These are phyloP conservation scores for Lacanobia oleracea DNA, from an alignment of 2,888 invertebrate genomes.

Conservation along the genomic window DNA sequence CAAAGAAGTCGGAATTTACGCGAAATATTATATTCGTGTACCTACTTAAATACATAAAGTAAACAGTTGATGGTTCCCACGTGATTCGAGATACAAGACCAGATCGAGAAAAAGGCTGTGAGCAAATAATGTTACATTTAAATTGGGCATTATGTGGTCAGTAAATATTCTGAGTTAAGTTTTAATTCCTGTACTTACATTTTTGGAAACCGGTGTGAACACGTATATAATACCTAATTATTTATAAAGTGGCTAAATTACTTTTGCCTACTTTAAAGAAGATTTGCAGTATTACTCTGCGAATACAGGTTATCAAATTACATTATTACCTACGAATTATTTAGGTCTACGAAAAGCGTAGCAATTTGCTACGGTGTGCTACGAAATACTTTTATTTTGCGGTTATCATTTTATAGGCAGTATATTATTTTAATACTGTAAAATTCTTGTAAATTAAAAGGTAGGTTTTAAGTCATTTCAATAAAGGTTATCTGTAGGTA, in stretches of 20 bases:
- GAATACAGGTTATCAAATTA: background rate
- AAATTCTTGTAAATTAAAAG: background rate
- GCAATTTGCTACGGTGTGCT: constrained; percentile 14
- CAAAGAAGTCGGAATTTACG: constrained; percentile 48
- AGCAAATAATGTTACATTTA: constrained; percentile 45
- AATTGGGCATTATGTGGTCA: constrained; percentile 33
- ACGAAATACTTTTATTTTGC: background rate
- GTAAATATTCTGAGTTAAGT: constrained; percentile 11
- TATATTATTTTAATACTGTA: background rate
- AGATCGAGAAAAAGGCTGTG: constrained; percentile 38
- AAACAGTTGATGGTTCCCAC: constrained; percentile 56
- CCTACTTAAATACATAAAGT: constrained; percentile 59
- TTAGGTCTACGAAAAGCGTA: constrained; percentile 19
- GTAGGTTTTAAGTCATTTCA: background rate
- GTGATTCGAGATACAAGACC: constrained; percentile 51
- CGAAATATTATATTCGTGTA: constrained; percentile 52
- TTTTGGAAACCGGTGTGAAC: constrained; percentile 7
- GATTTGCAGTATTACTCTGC: background rate
- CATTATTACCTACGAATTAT: background rate
- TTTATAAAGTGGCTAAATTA: background rate
- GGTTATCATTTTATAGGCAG: background rate
- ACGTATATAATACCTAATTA: constrained; percentile 2
- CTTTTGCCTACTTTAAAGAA: background rate
- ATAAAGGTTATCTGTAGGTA: background rate
- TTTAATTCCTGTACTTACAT: constrained; percentile 30